Evolutionary conservation across 92 coral and sea anemone genomes (phyloP), one percentile per base, ranked within the genome.

Genomic region (Phenganax marumi): DNA sequence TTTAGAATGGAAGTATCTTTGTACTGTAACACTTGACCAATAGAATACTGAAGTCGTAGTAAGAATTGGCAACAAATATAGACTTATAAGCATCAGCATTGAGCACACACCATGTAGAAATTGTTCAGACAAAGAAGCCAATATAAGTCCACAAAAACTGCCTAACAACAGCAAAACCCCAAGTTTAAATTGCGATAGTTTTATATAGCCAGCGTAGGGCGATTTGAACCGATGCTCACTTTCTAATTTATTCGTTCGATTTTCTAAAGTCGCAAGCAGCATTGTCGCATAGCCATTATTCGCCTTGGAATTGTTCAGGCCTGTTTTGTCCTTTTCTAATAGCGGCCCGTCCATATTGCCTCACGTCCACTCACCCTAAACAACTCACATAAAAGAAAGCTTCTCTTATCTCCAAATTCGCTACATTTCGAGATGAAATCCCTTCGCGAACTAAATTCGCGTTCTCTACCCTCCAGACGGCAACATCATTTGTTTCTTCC

Each of bases 221-320:
- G 90, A 90, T 94, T 92, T 92, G 50, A 88, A 85, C 33, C 86
- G 86, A 57, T 84, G 85, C 58, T 88, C 89, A 21, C 91, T 75
- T 26, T 62, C 68, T 50, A 58, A 46, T 63, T 78, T 78, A 24
- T 78, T 62, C 53, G 72, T 25, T 7, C 65, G 26, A 81, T 81
- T 96, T 91, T 96, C 99, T 85, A 96, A 84, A 80, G 99, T 86
- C 78, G 93, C 92, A 63, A 96, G 90, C 82, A 93, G 89, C 47
- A 94, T 87, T 53, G 92, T 91, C 57, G 93, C 90, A 83, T 96
- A 96, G 86, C 99, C 99, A 87, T 96, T 96, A 84, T 96, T 92
- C 8, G 93, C 83, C 85, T 96, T 97, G 13, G 43, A 14, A 14
- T 21, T 66, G 24, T 66, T 66, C 72, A 18, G 12, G 72, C 57